Base-by-base conservation (phyloP, 1,140 invertebrate species). In the Zaprionus camerounensis region DNA sequence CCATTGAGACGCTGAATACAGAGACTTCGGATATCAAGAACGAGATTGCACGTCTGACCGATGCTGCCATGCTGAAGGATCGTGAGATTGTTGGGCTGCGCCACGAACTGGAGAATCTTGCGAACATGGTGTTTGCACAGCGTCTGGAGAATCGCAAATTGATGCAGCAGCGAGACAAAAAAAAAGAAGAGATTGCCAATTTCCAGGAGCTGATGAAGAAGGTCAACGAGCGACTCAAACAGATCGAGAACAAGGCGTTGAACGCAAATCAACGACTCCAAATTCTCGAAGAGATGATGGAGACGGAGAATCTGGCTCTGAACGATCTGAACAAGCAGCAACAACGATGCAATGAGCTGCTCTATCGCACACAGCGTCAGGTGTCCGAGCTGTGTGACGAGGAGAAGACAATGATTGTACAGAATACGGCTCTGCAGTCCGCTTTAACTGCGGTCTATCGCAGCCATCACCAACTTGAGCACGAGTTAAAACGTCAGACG, bases 221-320 rank as follows among this genome's bases (percentile, higher is more conserved):
- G 57, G 53, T 92, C 4, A 46, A 82, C 24, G 66, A 53, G 3
- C 81, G 92, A 9, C 44, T 86, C 7, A 64, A 70, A 11, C 46
- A 77, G 0, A 75, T 93, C 20, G 62, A 80, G 41, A 76, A 84
- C 22, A 91, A 91, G 26, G 82, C 84, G 13, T 56, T 81, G 12
- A 81, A 81, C 58, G 87, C 91, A 11, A 78, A 85, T 46, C 80
- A 93, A 61, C 79, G 92, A 0, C 58, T 93, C 13, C 79, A 78
- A 15, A 90, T 92, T 20, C 66, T 93, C 0, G 92, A 93, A 13
- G 92, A 93, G 56, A 80, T 93, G 79, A 86, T 91, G 57, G 79
- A 87, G 57, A 58, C 59, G 0, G 91, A 91, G 61, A 58, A 91
- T 31, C 59, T 65, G 5, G 75, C 74, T 1, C 71, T 87, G 3